These are phyloP conservation scores for Pseudomyrmex gracilis DNA, from an alignment of 1,140 invertebrate genomes.

Conservation along the genomic window DNA sequence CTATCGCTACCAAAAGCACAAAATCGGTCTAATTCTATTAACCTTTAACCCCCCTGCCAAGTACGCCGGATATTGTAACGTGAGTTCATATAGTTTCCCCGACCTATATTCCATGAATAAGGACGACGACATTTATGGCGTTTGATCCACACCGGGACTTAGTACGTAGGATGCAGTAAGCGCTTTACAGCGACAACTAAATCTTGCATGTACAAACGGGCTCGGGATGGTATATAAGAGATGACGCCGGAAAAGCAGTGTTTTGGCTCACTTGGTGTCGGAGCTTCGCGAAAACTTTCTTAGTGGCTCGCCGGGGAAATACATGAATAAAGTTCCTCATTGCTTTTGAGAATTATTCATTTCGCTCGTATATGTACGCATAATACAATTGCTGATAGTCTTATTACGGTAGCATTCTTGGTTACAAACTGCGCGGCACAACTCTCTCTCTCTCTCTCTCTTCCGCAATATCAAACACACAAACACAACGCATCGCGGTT, in stretches of 20 bases:
- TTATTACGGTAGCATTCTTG: conserved; percentile 11
- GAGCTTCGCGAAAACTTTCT: conserved; percentile 64
- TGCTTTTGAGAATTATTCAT: conserved; percentile 18
- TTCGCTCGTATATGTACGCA: conserved; percentile 6
- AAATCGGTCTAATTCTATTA: neutral
- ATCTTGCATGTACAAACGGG: conserved; percentile 49
- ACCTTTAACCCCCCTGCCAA: neutral
- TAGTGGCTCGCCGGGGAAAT: conserved; percentile 24
- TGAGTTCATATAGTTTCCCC: conserved; percentile 16
- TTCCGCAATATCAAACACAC: too few species aligned
- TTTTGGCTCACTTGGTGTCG: conserved; percentile 19
- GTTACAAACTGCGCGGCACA: neutral
- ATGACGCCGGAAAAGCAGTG: conserved; percentile 19
- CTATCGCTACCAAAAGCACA: too few species aligned
- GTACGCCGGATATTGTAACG: conserved; percentile 2
- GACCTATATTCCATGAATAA: conserved; percentile 43
- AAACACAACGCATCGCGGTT: too few species aligned
- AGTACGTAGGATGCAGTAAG: conserved; percentile 52
- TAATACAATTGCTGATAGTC: conserved; percentile 20
- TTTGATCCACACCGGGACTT: conserved; percentile 49
- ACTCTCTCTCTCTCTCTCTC: too few species aligned
- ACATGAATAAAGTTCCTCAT: conserved; percentile 18
- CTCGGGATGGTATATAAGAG: conserved; percentile 10
- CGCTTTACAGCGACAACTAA: conserved; percentile 63
- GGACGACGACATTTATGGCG: conserved; percentile 53